A percentile compares a stretch with the other conserved stretches of the same genome.
Evolutionary conservation across 2,888 invertebrate genomes (phyloP).

Genomic region (Philereme vetulata): DNA sequence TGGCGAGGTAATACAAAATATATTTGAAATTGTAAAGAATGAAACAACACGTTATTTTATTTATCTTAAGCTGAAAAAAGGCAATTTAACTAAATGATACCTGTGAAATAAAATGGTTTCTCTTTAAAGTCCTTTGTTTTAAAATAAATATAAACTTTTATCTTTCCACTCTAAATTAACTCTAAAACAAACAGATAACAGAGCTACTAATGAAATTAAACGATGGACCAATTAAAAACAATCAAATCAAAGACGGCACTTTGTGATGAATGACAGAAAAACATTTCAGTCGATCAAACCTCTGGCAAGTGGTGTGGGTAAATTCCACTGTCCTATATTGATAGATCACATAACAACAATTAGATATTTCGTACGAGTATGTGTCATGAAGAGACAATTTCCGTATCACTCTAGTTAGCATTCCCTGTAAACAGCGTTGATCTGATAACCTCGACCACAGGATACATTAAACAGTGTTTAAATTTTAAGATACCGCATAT

Average conservation of each 20-base stretch:
- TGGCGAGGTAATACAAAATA: slow-evolving; percentile 30
- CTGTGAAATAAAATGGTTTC: not conserved
- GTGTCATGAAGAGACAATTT: slow-evolving; percentile 55
- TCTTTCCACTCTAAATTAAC: slow-evolving; percentile 5
- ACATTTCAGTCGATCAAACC: slow-evolving; percentile 38
- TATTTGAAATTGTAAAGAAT: slow-evolving; percentile 2
- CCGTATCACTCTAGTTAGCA: slow-evolving; percentile 50
- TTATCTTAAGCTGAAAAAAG: slow-evolving; percentile 13
- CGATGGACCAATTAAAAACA: slow-evolving; percentile 22
- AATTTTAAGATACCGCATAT: slow-evolving; percentile 11
- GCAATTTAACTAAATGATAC: slow-evolving; percentile 2
- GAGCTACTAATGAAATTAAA: slow-evolving; percentile 12
- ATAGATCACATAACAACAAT: slow-evolving; percentile 48
- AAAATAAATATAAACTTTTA: not conserved
- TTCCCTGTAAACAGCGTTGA: slow-evolving; percentile 50
- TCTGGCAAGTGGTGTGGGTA: slow-evolving; percentile 43
- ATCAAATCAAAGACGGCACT: slow-evolving; percentile 21
- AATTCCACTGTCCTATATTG: slow-evolving; percentile 58
- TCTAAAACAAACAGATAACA: slow-evolving; percentile 15
- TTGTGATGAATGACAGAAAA: slow-evolving; percentile 23
- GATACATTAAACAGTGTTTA: slow-evolving; percentile 17
- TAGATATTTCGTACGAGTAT: slow-evolving; percentile 32
- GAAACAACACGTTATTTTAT: slow-evolving; percentile 10
- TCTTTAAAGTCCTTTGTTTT: not conserved
- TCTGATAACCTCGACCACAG: slow-evolving; percentile 55